phyloP scores from a whole-genome alignment of 2,797 vertebrate species.

The Phalanger gymnotis region DNA sequence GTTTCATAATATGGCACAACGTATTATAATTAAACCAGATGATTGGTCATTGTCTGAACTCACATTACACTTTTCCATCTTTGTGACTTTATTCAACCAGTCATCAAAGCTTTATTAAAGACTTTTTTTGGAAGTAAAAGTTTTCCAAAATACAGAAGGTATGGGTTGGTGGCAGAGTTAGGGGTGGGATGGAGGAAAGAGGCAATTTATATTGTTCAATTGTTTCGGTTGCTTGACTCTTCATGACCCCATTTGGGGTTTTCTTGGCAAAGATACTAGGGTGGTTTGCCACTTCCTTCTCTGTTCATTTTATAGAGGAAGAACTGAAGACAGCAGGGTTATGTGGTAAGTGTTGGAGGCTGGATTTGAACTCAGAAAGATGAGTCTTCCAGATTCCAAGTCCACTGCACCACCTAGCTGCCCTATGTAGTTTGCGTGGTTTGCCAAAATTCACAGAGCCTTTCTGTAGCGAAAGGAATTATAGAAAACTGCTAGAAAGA shows the following conservation, averaged over 20 bases:
- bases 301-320: neutral
- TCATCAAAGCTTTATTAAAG: neutral
- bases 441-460: neutral
- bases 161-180: neutral
- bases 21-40: neutral
- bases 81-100: neutral
- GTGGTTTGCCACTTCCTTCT: neutral
- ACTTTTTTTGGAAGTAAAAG: neutral
- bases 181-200: neutral
- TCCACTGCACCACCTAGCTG: neutral
- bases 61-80: neutral
- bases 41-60: neutral
- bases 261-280: too few relatives aligned
- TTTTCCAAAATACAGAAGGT: neutral
- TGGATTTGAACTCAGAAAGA: neutral
- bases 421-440: neutral
- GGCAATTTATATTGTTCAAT: neutral
- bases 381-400: neutral
- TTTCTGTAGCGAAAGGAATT: conserved; percentile 7
- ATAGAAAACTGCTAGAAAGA: neutral
- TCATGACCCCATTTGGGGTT: neutral
- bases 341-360: neutral
- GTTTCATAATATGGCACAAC: neutral
- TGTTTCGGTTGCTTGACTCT: neutral
- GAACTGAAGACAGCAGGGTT: neutral